Conservation (phyloP, 2,888 invertebrate genomes). For the Odontocerum albicorne region DNA sequence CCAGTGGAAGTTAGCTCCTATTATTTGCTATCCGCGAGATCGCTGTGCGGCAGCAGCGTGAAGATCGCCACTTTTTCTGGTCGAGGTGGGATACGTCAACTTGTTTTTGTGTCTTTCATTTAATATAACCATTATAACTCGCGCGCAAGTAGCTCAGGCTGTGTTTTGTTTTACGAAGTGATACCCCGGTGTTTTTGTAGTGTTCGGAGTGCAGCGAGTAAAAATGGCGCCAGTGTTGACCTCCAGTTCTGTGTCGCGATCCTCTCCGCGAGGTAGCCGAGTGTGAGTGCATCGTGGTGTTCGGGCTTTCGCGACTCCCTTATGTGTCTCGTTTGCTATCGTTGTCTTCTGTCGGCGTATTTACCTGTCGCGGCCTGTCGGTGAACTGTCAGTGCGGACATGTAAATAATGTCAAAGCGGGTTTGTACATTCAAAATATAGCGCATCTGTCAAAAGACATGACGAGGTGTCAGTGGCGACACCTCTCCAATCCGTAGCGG, state of each 20-base stretch:
- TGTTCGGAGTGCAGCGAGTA: constrained; percentile 18
- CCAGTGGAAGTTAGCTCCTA: constrained; percentile 26
- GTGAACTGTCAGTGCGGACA: constrained; percentile 28
- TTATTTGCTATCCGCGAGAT: constrained; percentile 26
- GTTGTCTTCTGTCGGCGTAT: constrained; percentile 22
- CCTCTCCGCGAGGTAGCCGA: constrained; percentile 5
- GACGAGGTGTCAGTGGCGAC: too few relatives aligned
- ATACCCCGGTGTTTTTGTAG: constrained; percentile 16
- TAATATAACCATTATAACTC: too few relatives aligned
- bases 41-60: constrained; percentile 21
- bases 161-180: constrained; percentile 10
- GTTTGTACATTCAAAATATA: not conserved
- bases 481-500: too few relatives aligned
- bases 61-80: constrained; percentile 16
- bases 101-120: too few relatives aligned
- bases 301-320: not conserved
- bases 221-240: constrained; percentile 32
- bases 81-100: too few relatives aligned
- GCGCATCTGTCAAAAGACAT: too few relatives aligned
- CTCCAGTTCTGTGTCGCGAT: constrained; percentile 14
- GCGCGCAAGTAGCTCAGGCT: constrained; percentile 13
- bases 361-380: constrained; percentile 22
- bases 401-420: constrained; percentile 26
- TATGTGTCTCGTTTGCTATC: constrained; percentile 5
- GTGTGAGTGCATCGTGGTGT: not conserved